Percentiles rank a stretch among this genome's conserved stretches.
Evolutionary conservation across 2,113 vertebrate species (phyloP).

Genomic region (Mohoua ochrocephala): DNA sequence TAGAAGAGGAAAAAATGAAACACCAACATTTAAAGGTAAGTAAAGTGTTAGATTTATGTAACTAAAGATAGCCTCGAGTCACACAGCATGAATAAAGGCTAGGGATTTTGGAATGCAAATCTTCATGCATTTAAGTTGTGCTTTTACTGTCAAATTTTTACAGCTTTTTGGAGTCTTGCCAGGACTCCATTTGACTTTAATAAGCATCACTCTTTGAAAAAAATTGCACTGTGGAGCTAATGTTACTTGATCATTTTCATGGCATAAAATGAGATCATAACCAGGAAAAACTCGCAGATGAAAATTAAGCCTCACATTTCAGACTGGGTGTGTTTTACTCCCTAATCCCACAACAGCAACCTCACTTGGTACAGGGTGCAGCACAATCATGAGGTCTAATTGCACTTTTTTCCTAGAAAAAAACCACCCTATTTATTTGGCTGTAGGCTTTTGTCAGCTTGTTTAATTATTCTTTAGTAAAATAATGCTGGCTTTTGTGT

Average conservation of each 20-base stretch:
- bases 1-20: conserved; percentile 93
- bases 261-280: conserved; percentile 66
- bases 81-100: background rate
- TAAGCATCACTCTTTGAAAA: conserved; percentile 11
- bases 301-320: conserved; percentile 61
- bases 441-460: background rate
- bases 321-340: conserved; percentile 50
- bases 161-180: background rate
- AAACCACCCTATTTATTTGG: background rate
- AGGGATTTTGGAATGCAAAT: conserved; percentile 13
- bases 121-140: background rate
- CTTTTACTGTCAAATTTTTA: conserved; percentile 40
- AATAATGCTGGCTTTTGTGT: background rate
- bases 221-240: background rate
- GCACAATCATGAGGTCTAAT: background rate
- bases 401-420: background rate
- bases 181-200: conserved; percentile 34
- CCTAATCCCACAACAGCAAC: conserved; percentile 21
- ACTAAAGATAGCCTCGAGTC: background rate
- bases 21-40: conserved; percentile 92
- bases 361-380: background rate
- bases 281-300: conserved; percentile 66
- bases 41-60: background rate
- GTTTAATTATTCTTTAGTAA: background rate
- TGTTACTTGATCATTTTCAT: conserved; percentile 39